Base-by-base conservation (phyloP, 2,797 vertebrate species). In the Nannoperca australis region DNA sequence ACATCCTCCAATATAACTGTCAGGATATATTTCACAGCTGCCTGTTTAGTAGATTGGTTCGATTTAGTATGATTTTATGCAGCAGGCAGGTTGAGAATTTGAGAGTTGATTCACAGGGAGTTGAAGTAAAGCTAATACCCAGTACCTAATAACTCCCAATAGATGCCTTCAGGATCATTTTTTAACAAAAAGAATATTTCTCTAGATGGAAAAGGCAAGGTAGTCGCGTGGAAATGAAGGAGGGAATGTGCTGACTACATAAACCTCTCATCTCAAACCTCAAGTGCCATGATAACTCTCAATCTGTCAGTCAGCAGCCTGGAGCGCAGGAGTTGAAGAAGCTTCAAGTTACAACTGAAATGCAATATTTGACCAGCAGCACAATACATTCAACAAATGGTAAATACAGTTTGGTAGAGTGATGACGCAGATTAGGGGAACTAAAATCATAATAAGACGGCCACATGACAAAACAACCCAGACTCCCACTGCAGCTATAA, bases 381-480 rank as follows among this genome's bases (percentile, higher is more conserved):
- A 60, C 53, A 44, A 53, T 27, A 24, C 24, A 22, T 53, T 73
- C 30, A 81, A 72, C 71, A 54, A 53, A 76, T n/a, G 59, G 44
- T 72, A 76, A 82, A 90, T 64, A 40, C 22, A 45, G 55, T 70
- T 54, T 44, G 58, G 79, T 59, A 47, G 51, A 18, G 66, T 17
- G 45, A 49, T 85, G 86, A 83, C 45, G 69, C 75, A 79, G 63
- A 87, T 45, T 45, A 87, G 67, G 68, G 63, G 70, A 78, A 60
- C 69, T 81, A 30, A 70, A 86, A 79, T 81, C 55, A 44, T 69
- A 73, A 71, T 69, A 67, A 81, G 70, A 83, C 44, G 20, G 75
- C 77, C 78, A 70, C 79, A 83, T 81, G 80, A 85, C 82, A 86
- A 89, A 85, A 84, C 82, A 88, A 63, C 65, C 81, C 78, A 55